Evolutionary conservation across 2,113 vertebrate genomes (phyloP), one percentile per base, ranked within the genome.

Genomic region (Mastomys coucha): DNA sequence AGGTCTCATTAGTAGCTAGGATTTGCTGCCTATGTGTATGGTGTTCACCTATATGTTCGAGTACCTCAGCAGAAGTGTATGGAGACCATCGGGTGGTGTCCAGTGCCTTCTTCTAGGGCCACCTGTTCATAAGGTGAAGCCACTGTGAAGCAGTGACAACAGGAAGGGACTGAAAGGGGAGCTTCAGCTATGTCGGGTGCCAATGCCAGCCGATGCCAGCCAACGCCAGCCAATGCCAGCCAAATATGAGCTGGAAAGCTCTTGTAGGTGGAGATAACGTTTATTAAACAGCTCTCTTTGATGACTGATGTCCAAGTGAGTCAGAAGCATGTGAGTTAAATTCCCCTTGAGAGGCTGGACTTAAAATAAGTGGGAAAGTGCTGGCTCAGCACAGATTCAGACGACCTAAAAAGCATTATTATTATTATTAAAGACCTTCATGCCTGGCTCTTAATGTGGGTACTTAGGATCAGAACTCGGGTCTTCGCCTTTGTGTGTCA

Each of bases 261-360:
- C 77, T 96, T 91, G 33, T 56, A 85, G 90, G 95, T 84, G 73
- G 92, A 96, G 73, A 42, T 69, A 75, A 82, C 53, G 69, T 97
- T 97, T 97, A 96, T 81, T 91, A 93, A 97, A 96, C 94, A 94
- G 84, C 93, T 82, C 69, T 94, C 95, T 97, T 88, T 80, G 91
- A 96, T 96, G 96, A 96, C 56, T 88, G 91, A 94, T 98, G 77
- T 92, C 63, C 56, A 96, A 97, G 93, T 31, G 89, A 93, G 97
- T 98, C 96, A 97, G 97, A 98, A 97, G 95, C 97, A 97, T 95
- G 95, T 97, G 97, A 94, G 97, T 97, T 97, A 97, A 98, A 97
- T 97, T 96, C 96, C 97, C 97, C 24, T 12, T 91, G 95, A 98
- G 97, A 97, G 92, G 76, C 77, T 93, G 73, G 96, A 91, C 97